Conservation (phyloP, 2,113 vertebrate species). For the Catagonus wagneri region DNA sequence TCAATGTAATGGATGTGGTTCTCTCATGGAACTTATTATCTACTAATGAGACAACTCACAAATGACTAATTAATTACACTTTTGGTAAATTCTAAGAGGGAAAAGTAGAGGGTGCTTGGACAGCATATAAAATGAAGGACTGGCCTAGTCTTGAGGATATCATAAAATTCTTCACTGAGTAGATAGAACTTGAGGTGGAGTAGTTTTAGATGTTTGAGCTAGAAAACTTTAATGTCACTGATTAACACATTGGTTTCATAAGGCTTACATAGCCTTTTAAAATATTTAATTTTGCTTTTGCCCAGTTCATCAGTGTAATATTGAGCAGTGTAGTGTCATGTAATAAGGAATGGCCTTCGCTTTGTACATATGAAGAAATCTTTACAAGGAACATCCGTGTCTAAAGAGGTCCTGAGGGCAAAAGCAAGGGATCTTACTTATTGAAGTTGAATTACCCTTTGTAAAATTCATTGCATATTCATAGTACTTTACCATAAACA, state of each 20-base stretch:
- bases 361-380: background rate
- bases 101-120: background rate
- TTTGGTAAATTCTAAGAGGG: background rate
- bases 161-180: background rate
- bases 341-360: background rate
- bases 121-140: background rate
- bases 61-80: background rate
- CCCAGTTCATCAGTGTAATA: background rate
- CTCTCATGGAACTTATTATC: slow-evolving; percentile 2
- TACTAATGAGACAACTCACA: slow-evolving; percentile 4
- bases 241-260: background rate
- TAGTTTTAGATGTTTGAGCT: background rate
- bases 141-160: background rate
- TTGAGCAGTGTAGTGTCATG: background rate
- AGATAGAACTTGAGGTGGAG: background rate
- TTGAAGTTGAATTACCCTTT: background rate
- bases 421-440: background rate
- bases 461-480: slow-evolving; percentile 1
- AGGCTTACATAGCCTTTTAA: background rate
- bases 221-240: background rate
- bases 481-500: slow-evolving; percentile 1
- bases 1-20: slow-evolving; percentile 5
- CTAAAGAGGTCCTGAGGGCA: background rate
- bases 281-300: background rate
- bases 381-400: background rate